A percentile compares a stretch with the other conserved stretches of the same genome.
phyloP scores from a whole-genome alignment of 2,113 vertebrate genomes.

The Lipophrys pholis region DNA sequence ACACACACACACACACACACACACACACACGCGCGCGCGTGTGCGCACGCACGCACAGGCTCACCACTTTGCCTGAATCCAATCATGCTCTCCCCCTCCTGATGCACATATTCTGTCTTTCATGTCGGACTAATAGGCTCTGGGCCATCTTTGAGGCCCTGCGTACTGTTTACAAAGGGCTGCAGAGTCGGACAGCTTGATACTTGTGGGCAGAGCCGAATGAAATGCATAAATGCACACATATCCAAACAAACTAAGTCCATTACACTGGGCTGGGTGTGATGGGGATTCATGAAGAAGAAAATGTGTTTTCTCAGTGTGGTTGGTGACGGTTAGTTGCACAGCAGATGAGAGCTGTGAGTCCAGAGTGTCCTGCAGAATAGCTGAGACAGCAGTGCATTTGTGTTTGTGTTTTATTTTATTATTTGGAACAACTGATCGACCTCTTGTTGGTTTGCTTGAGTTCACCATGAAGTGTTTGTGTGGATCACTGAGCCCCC shows the following conservation, averaged over 20 bases:
- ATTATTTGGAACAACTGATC: too few species aligned
- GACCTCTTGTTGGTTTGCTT: too few species aligned
- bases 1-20: conserved; percentile 19
- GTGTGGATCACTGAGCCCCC: too few species aligned
- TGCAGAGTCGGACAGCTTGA: conserved; percentile 57
- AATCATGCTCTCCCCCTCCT: conserved; percentile 26
- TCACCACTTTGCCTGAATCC: conserved; percentile 29
- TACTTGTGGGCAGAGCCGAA: conserved; percentile 53
- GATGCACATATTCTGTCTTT: conserved; percentile 58
- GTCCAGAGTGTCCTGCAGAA: conserved; percentile 9
- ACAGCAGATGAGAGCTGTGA: not conserved
- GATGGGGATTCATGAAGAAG: conserved; percentile 11
- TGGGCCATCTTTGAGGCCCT: conserved; percentile 48
- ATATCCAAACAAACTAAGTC: conserved; percentile 8
- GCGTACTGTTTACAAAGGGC: conserved; percentile 64
- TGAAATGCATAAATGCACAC: conserved; percentile 29
- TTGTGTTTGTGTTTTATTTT: too few species aligned
- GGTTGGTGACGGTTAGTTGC: conserved; percentile 27
- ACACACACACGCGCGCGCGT: conserved; percentile 5
- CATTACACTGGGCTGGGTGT: conserved; percentile 19
- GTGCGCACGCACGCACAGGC: not conserved
- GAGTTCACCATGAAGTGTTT: too few species aligned
- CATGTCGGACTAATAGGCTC: conserved; percentile 63
- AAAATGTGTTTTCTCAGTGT: conserved; percentile 47
- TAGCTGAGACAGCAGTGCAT: too few species aligned